phyloP scores from a whole-genome alignment of 2,113 vertebrate genomes.

The Alethe castanea region DNA sequence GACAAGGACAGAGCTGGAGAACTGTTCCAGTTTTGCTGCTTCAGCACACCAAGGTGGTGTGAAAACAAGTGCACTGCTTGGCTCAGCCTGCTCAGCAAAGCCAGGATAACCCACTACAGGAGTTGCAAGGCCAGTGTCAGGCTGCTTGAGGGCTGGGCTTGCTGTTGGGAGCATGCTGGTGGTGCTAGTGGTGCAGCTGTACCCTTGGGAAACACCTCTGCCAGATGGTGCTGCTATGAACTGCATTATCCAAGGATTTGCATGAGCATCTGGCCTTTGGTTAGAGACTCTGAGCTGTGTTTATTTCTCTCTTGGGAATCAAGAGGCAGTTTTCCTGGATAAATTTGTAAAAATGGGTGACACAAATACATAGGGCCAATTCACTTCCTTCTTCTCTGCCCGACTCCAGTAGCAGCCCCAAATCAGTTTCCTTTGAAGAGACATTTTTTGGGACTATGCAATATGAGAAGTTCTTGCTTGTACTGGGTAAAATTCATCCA shows the following conservation, averaged over 20 bases:
- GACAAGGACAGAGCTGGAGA: background rate
- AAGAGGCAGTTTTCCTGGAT: background rate
- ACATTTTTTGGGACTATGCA: background rate
- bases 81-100: background rate
- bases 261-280: background rate
- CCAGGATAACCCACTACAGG: background rate
- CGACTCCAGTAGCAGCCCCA: background rate
- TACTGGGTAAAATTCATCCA: background rate
- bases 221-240: fast-evolving
- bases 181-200: background rate
- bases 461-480: background rate
- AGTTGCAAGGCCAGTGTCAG: fast-evolving
- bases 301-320: background rate
- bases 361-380: background rate
- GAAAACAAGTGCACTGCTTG: background rate
- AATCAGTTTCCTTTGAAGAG: background rate
- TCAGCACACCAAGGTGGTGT: background rate
- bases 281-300: background rate
- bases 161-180: fast-evolving
- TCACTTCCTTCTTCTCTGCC: background rate
- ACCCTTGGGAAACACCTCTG: background rate
- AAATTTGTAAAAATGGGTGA: background rate
- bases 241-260: background rate
- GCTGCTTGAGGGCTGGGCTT: background rate
- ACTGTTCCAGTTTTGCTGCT: background rate